phyloP scores from a whole-genome alignment of 2,113 vertebrate species.

The Crotalus tigris region DNA sequence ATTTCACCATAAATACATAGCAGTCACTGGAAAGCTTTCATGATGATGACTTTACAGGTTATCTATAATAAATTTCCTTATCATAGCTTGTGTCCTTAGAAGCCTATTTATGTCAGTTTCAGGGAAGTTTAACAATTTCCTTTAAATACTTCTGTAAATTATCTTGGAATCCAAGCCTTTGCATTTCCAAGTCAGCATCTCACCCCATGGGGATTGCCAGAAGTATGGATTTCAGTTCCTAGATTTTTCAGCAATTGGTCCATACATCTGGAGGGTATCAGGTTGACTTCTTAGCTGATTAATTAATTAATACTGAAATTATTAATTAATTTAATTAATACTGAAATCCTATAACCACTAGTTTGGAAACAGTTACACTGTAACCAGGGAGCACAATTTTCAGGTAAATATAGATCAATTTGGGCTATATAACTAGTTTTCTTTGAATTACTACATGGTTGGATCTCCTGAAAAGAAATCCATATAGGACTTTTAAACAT shows the following conservation, averaged over 20 bases:
- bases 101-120: neutral
- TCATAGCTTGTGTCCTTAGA: neutral
- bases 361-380: no score
- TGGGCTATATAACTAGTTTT: neutral
- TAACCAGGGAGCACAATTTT: neutral
- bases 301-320: neutral
- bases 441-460: neutral
- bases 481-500: neutral
- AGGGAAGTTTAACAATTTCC: neutral
- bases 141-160: neutral
- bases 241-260: neutral
- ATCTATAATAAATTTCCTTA: neutral
- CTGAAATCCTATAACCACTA: neutral
- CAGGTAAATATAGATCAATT: neutral
- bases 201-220: neutral
- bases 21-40: neutral
- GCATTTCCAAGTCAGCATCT: neutral
- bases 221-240: neutral
- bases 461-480: neutral
- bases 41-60: neutral
- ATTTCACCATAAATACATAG: neutral
- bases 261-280: neutral
- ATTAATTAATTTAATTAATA: neutral
- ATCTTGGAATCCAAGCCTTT: neutral
- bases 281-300: neutral